phyloP scores from a whole-genome alignment of 2,113 vertebrate species.

The Climacteris rufus region DNA sequence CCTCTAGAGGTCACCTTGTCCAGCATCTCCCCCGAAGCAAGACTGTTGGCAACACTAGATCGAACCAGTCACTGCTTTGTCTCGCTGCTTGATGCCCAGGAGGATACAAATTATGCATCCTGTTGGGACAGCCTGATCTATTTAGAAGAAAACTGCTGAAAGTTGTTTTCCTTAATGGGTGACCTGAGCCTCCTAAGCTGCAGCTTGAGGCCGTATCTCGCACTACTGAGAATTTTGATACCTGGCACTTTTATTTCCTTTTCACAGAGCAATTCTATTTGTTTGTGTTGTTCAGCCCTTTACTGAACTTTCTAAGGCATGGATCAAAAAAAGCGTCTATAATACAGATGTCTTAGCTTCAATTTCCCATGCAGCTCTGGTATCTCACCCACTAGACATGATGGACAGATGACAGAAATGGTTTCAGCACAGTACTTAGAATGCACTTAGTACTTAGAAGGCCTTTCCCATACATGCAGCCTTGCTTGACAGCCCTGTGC shows the following conservation, averaged over 20 bases:
- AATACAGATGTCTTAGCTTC: not conserved
- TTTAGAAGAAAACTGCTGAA: not conserved
- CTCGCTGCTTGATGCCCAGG: rapidly evolving
- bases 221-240: not conserved
- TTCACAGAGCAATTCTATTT: not conserved
- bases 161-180: not conserved
- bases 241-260: not conserved
- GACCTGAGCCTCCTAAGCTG: not conserved
- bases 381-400: not conserved
- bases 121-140: not conserved
- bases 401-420: not conserved
- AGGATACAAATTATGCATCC: not conserved
- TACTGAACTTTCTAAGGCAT: not conserved
- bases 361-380: not conserved
- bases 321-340: not conserved
- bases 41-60: not conserved
- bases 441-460: too few species aligned
- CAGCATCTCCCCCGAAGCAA: not conserved
- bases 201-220: not conserved
- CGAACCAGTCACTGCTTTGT: not conserved
- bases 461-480: not conserved
- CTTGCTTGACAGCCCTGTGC: rapidly evolving
- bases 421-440: not conserved
- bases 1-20: not conserved
- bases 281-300: not conserved